phyloP scores from a whole-genome alignment of 2,797 vertebrate genomes.

The Danio kyathit region DNA sequence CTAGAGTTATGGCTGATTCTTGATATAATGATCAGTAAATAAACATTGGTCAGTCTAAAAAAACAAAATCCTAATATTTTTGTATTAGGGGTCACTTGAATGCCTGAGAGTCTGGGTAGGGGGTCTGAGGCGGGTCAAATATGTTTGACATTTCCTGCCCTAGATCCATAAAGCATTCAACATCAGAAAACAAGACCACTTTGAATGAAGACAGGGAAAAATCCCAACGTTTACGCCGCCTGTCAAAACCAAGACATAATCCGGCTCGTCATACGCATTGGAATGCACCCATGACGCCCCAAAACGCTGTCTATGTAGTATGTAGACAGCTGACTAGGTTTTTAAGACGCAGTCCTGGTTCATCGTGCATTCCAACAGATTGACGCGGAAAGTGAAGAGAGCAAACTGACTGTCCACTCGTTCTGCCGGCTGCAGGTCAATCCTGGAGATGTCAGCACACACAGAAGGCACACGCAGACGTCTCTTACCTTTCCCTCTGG shows the following conservation, averaged over 20 bases:
- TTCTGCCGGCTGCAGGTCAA: constrained; percentile 58
- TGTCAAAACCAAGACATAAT: constrained; percentile 1
- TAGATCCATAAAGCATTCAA: background rate
- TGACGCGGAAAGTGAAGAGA: constrained; percentile 49
- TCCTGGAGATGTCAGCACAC: background rate
- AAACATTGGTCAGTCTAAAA: too few species aligned
- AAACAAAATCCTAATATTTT: too few species aligned
- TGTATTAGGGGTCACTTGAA: too few species aligned
- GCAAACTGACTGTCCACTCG: constrained; percentile 37
- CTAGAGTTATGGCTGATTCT: too few species aligned
- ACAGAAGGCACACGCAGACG: background rate
- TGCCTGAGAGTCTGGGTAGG: background rate
- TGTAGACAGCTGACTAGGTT: background rate
- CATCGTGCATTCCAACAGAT: constrained; percentile 76
- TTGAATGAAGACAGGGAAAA: background rate
- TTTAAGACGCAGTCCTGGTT: background rate
- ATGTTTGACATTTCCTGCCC: background rate
- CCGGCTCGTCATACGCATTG: background rate
- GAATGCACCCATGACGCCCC: background rate
- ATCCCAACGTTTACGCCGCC: background rate
- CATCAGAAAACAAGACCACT: background rate
- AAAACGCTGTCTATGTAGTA: constrained; percentile 27
- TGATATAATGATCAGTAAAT: too few species aligned
- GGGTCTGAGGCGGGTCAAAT: background rate
- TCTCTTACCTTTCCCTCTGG: constrained; percentile 76